Evolutionary conservation across 2,113 vertebrate genomes (phyloP).

Genomic region (Seriola aureovittata): DNA sequence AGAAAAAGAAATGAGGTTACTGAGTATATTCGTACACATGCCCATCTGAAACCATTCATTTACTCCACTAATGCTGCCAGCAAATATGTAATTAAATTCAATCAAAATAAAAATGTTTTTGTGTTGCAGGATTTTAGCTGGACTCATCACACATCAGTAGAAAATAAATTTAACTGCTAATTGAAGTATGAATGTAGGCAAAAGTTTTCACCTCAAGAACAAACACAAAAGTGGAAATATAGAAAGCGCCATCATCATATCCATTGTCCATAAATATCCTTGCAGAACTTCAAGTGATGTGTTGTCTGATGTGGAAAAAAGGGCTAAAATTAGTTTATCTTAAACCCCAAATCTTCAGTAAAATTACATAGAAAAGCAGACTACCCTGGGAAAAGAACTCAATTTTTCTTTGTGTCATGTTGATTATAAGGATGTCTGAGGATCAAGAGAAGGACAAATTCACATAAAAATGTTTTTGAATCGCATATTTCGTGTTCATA

Average conservation of each 20-base stretch:
- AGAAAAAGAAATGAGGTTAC: conserved; percentile 23
- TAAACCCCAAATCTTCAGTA: conserved; percentile 29
- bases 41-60: conserved; percentile 10
- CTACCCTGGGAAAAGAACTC: conserved; percentile 28
- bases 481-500: conserved; percentile 35
- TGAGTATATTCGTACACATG: background rate
- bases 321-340: conserved; percentile 36
- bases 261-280: conserved; percentile 20
- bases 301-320: conserved; percentile 18
- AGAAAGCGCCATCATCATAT: conserved; percentile 8
- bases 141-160: background rate
- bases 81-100: conserved; percentile 3
- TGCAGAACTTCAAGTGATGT: conserved; percentile 35
- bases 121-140: conserved; percentile 19
- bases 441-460: conserved; percentile 47
- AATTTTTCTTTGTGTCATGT: conserved; percentile 38
- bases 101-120: background rate
- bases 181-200: conserved; percentile 21
- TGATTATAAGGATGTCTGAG: conserved; percentile 45
- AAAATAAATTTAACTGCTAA: conserved; percentile 20
- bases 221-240: conserved; percentile 19
- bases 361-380: conserved; percentile 53
- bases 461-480: conserved; percentile 52
- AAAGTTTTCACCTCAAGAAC: conserved; percentile 30
- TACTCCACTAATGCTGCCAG: conserved; percentile 14